Conservation (phyloP, 2,113 vertebrate species). For the Callaeas wilsoni region DNA sequence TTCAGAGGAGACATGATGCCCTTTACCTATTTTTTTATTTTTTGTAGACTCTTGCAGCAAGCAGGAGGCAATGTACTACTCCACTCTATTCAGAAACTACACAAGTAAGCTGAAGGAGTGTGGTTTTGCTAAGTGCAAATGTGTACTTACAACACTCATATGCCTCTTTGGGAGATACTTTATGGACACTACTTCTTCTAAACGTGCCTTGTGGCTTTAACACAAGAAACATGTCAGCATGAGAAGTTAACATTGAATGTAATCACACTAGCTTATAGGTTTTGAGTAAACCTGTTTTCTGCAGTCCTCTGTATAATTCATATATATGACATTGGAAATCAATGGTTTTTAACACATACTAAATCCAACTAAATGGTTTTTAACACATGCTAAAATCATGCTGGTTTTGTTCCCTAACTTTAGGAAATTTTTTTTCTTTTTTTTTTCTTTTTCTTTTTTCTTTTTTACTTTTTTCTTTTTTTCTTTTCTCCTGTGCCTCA, state of each 20-base stretch:
- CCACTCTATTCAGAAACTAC: neutral
- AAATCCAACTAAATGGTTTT: neutral
- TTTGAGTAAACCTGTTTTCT: neutral
- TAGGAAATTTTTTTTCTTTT: no score
- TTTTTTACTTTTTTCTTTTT: no score
- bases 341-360: neutral
- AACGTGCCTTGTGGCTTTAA: neutral
- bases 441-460: no score
- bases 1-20: fast-evolving
- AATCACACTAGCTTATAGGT: neutral
- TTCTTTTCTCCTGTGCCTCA: neutral
- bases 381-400: neutral
- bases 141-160: neutral
- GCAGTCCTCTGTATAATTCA: neutral
- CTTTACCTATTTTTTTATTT: neutral
- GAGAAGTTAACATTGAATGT: neutral
- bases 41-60: neutral
- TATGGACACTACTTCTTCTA: neutral
- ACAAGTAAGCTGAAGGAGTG: neutral
- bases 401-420: neutral
- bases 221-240: neutral
- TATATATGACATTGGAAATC: neutral
- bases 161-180: neutral
- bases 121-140: neutral
- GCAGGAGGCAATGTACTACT: neutral